A percentile compares a stretch with the other conserved stretches of the same genome.
Conservation (phyloP, 2,888 invertebrate species). For the Conops quadrifasciatus region DNA sequence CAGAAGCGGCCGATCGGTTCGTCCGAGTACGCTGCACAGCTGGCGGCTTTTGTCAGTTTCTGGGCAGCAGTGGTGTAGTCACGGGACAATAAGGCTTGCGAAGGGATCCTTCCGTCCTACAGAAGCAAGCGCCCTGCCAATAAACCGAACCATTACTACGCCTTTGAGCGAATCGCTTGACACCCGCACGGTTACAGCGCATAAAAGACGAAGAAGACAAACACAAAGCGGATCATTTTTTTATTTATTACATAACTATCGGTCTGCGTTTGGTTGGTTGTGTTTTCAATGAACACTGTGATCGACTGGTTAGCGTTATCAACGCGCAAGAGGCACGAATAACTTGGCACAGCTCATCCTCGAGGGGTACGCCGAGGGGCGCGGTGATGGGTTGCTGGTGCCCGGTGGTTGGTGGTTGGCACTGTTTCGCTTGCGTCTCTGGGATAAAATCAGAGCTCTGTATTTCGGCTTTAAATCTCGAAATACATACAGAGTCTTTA, state of each 20-base stretch:
- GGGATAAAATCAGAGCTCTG: constrained; percentile 32
- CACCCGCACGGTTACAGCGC: constrained; percentile 28
- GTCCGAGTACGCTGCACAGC: constrained; percentile 14
- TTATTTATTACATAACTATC: constrained; percentile 25
- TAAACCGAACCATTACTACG: background rate
- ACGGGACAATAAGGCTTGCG: background rate
- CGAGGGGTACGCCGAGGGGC: background rate
- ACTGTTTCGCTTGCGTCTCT: constrained; percentile 11
- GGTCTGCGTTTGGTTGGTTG: constrained; percentile 5
- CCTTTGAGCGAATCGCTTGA: constrained; percentile 7
- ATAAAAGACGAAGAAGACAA: constrained; percentile 12
- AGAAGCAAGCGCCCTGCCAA: background rate
- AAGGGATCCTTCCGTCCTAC: background rate
- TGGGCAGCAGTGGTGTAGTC: background rate
- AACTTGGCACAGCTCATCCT: constrained; percentile 4
- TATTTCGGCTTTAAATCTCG: constrained; percentile 14
- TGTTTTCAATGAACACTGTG: constrained; percentile 19
- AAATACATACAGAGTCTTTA: constrained; percentile 1
- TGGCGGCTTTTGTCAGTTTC: constrained; percentile 24
- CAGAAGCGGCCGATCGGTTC: constrained; percentile 25
- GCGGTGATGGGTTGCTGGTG: background rate
- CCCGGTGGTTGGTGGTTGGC: background rate
- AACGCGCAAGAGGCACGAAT: constrained; percentile 10
- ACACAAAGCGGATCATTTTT: constrained; percentile 23
- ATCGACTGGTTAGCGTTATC: constrained; percentile 11